phyloP scores from a whole-genome alignment of 2,888 invertebrate genomes.

The Liposcelis brunnea region DNA sequence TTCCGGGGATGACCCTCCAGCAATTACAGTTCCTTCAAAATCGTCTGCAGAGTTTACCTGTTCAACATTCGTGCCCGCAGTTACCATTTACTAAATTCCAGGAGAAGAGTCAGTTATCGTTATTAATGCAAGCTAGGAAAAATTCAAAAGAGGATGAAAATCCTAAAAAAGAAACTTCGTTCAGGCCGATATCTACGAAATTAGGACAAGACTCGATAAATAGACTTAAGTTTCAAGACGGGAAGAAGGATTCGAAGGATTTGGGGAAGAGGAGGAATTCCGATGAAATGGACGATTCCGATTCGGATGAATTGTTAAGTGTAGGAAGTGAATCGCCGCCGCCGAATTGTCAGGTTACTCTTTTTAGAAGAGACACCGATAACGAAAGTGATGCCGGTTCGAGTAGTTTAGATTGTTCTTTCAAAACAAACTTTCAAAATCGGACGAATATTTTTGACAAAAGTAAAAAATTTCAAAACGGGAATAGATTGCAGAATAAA shows the following conservation, averaged over 20 bases:
- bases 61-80: background rate
- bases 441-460: background rate
- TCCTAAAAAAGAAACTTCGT: background rate
- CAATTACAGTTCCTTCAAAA: constrained; percentile 5
- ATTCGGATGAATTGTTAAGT: constrained; percentile 3
- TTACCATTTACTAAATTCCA: background rate
- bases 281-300: background rate
- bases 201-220: background rate
- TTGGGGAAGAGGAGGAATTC: background rate
- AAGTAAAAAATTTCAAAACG: background rate
- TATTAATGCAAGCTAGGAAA: constrained; percentile 4
- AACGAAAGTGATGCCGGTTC: constrained; percentile 7
- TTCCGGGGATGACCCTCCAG: constrained; percentile 1
- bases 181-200: background rate
- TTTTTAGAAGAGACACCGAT: background rate
- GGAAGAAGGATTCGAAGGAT: background rate
- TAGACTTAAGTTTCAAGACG: too few species aligned
- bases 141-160: background rate
- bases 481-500: too few species aligned
- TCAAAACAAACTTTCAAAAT: background rate
- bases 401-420: constrained; percentile 5
- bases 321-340: constrained; percentile 5
- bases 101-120: background rate
- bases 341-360: background rate
- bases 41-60: background rate